Conservation (phyloP, 2,113 vertebrate genomes). For the Motacilla tschutschensis region DNA sequence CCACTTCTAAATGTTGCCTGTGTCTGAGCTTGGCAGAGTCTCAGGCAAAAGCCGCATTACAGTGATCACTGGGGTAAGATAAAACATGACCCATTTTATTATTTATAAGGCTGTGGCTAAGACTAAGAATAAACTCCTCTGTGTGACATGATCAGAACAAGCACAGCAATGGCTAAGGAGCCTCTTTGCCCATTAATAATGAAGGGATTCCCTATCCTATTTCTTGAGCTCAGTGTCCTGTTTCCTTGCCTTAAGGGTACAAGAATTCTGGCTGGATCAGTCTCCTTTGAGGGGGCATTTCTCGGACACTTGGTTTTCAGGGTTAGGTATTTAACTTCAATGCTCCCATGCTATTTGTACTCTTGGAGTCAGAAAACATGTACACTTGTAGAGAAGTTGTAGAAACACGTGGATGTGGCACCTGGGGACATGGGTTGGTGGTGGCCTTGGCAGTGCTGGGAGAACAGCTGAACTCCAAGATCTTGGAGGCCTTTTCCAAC, state of each 20-base stretch:
- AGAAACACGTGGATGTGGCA: not conserved
- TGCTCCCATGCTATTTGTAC: not conserved
- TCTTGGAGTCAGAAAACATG: not conserved
- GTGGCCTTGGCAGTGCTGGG: not conserved
- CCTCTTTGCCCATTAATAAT: conserved; percentile 77
- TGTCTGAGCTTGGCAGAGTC: conserved; percentile 42
- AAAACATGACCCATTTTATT: conserved; percentile 62
- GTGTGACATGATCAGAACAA: conserved; percentile 70
- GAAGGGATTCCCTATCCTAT: conserved; percentile 68
- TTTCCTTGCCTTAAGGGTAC: not conserved
- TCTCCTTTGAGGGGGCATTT: not conserved
- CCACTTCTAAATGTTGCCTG: conserved; percentile 9
- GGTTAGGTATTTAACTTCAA: not conserved
- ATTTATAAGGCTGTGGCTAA: conserved; percentile 67
- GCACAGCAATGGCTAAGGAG: conserved; percentile 25
- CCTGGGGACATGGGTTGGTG: not conserved
- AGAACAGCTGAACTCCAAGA: not conserved
- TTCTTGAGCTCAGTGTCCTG: not conserved
- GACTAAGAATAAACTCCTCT: conserved; percentile 55
- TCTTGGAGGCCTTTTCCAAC: not conserved
- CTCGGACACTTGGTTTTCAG: not conserved
- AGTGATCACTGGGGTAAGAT: conserved; percentile 47
- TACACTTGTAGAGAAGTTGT: not conserved
- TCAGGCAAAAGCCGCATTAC: conserved; percentile 50
- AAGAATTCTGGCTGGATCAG: not conserved